Percentiles rank a stretch among this genome's conserved stretches.
Evolutionary conservation across 2,888 invertebrate genomes (phyloP).

Genomic region (Conops quadrifasciatus): DNA sequence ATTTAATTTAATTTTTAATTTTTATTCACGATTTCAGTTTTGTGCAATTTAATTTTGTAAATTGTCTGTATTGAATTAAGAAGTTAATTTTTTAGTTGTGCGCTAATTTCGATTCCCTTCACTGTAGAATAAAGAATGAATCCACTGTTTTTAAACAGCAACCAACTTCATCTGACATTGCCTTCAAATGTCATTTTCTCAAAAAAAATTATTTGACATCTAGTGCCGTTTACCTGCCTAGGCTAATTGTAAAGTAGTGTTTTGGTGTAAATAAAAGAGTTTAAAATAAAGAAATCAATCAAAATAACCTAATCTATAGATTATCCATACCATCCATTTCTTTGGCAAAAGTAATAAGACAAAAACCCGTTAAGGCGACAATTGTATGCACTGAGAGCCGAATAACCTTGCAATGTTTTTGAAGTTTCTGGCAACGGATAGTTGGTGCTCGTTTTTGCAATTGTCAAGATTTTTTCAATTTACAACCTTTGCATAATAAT

Average conservation of each 20-base stretch:
- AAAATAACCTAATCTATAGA: too few species aligned
- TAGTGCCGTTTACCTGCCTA: background rate
- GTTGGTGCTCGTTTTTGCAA: background rate
- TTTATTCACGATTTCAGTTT: too few species aligned
- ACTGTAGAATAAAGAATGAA: background rate
- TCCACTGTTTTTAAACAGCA: background rate
- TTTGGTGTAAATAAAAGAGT: background rate
- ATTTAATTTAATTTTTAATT: too few species aligned
- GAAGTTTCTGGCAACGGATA: background rate
- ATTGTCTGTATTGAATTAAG: too few species aligned
- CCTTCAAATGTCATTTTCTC: background rate
- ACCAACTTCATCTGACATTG: constrained; percentile 1
- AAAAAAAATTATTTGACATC: background rate
- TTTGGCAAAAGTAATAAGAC: background rate
- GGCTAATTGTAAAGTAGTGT: background rate
- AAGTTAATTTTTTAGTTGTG: too few species aligned
- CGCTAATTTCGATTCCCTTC: background rate
- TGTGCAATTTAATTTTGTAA: too few species aligned
- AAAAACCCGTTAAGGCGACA: background rate
- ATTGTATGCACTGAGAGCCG: background rate
- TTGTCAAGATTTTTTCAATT: constrained; percentile 22
- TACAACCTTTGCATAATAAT: constrained; percentile 30
- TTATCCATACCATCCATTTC: too few species aligned
- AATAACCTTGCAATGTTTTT: background rate
- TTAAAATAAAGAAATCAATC: background rate